phyloP scores from a whole-genome alignment of 2,113 vertebrate genomes.

The Donacobius atricapilla region DNA sequence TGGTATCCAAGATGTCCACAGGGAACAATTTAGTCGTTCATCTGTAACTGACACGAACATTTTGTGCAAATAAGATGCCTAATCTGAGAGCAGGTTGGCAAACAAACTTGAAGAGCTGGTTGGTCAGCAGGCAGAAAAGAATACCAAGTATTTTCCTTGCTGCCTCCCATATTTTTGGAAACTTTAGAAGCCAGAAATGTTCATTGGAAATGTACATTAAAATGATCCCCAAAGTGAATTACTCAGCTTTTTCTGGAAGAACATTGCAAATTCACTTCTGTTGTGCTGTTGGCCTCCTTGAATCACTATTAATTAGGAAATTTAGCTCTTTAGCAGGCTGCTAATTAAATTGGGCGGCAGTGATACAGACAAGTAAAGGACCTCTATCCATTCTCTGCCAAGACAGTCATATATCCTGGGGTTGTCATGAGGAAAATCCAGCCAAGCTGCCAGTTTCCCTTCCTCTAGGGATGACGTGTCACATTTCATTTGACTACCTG shows the following conservation, averaged over 20 bases:
- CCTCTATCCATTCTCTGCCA: background rate
- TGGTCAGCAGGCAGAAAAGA: background rate
- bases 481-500: conserved; percentile 19
- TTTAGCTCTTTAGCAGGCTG: conserved; percentile 30
- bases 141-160: background rate
- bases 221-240: conserved; percentile 2
- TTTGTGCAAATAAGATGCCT: background rate
- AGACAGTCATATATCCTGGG: conserved; percentile 18
- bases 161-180: background rate
- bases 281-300: conserved; percentile 23
- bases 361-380: conserved; percentile 2
- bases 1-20: background rate
- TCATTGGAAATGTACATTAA: background rate
- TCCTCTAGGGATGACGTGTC: conserved; percentile 14
- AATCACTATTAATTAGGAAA: conserved; percentile 52
- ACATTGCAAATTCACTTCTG: background rate
- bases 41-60: background rate
- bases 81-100: background rate
- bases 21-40: background rate
- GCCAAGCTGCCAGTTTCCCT: conserved; percentile 8
- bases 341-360: conserved; percentile 52
- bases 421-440: conserved; percentile 15
- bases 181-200: background rate
- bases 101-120: background rate
- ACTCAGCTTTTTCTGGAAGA: conserved; percentile 45